Evolutionary conservation across 2,888 invertebrate species (phyloP), one percentile per base, ranked within the genome.

Genomic region (Scrobipalpa costella): DNA sequence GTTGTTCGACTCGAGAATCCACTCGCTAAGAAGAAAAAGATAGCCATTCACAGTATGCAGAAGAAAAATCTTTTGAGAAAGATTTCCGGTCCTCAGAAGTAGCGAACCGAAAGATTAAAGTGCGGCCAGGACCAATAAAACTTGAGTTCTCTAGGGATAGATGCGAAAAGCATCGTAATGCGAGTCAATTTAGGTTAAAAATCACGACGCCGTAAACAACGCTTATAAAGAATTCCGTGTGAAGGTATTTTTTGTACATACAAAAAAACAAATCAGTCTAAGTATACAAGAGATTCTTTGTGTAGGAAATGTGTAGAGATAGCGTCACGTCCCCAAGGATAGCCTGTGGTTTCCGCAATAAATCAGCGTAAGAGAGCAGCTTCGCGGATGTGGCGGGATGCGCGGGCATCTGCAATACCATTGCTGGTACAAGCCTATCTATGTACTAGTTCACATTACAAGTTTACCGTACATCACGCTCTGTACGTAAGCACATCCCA

Each of bases 291-390:
- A 40, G 50, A 11, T 11, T 21, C 50, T 50, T 19, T 19, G 50
- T 21, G 50, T 21, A 21, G 50, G 50, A 27, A 34, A 27, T 27
- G 8, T 34, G 55, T 55, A 66, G 65, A 73, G 69, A 73, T 72
- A 73, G 64, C 64, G 63, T 73, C 71, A 73, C 68, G 70, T 71
- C 63, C 67, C 52, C 66, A 65, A 63, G 60, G 66, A 62, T 58
- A 44, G 67, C 63, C 58, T 62, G 66, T 47, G 66, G 68, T 70
- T 77, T 74, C 73, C 75, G 74, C 71, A 68, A 77, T 78, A 78
- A 77, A 77, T 78, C 73, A 70, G 65, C 49, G 71, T 71, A 71
- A 72, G 72, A 69, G 70, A 68, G 67, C 65, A 68, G 64, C 58
- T 62, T 63, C 64, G 58, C 69, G 69, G 67, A 68, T 68, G 64